phyloP scores from a whole-genome alignment of 2,797 vertebrate species.

The Sebastes nivosus region DNA sequence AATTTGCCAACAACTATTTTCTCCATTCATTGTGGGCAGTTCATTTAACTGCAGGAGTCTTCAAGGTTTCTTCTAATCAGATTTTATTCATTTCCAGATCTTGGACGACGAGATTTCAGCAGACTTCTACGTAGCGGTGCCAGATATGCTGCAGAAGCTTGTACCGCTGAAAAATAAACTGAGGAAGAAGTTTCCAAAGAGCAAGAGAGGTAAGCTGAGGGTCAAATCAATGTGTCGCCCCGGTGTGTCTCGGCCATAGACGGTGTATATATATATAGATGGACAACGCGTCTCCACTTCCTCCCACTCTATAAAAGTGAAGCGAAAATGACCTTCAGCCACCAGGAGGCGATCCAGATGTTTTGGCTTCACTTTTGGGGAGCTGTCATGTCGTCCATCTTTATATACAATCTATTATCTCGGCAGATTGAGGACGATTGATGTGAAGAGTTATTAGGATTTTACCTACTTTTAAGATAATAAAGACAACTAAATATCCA shows the following conservation, averaged over 20 bases:
- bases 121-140: conserved; percentile 91
- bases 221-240: not conserved
- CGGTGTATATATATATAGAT: too few species aligned
- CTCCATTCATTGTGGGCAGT: not conserved
- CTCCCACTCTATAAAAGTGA: too few species aligned
- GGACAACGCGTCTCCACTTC: too few species aligned
- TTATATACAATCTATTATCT: too few species aligned
- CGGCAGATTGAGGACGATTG: not conserved
- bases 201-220: conserved; percentile 81
- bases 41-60: not conserved
- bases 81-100: conserved; percentile 79
- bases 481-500: not conserved
- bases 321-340: too few species aligned
- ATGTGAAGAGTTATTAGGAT: not conserved
- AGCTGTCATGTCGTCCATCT: too few species aligned
- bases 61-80: not conserved
- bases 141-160: conserved; percentile 86
- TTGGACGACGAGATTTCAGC: conserved; percentile 88
- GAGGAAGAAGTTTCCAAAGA: conserved; percentile 88
- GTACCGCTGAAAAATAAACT: conserved; percentile 88
- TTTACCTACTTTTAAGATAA: too few species aligned
- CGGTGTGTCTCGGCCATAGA: too few species aligned
- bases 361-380: too few species aligned
- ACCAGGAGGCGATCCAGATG: too few species aligned
- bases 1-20: not conserved